Evolutionary conservation across 2,797 vertebrate species (phyloP), one percentile per base, ranked within the genome.

Genomic region (Cyclopterus lumpus): DNA sequence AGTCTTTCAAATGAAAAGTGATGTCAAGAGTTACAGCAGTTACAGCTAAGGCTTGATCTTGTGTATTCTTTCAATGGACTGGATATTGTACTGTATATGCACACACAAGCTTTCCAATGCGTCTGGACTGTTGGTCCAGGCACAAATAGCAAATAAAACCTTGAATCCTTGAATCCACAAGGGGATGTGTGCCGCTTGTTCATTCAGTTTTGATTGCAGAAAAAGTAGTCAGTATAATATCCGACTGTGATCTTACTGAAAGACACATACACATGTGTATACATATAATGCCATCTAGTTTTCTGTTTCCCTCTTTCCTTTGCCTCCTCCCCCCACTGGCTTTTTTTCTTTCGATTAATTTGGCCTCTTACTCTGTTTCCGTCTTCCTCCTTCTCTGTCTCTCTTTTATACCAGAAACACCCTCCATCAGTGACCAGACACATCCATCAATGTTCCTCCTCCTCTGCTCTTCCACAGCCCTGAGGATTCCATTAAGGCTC

Each of bases 1-100:
- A 90, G 81, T 79, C 75, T 92, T 92, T 86, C 79, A 92, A 92
- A 93, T 92, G 86, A 90, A 91, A 91, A 88, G 89, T 81, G 75
- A 77, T 89, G 81, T 90, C 83, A 92, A 87, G 85, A 86, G 84
- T 93, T 92, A 67, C 82, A 36, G 59, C 83, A 78, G 83, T 88
- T 87, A 71, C 67, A 65, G 48, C 66, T 60, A 53, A 61, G 55
- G 68, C 67, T 73, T 72, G 75, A 78, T 44, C 68, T 61, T 51
- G 44, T 78, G 44, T 54, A 20, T 65, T 34, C 53, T 34, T 71
- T 67, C 32, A 81, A 61, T 66, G 71, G 48, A 75, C 75, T 24
- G 42, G 16, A 53, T 67, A 28, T 60, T 63, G 22, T 38, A 40
- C 51, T 34, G 44, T 24, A 3, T 36, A 22, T 48, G 26, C 26